Evolutionary conservation across 2,888 invertebrate genomes (phyloP), one percentile per base, ranked within the genome.

Genomic region (Agapostemon virescens): DNA sequence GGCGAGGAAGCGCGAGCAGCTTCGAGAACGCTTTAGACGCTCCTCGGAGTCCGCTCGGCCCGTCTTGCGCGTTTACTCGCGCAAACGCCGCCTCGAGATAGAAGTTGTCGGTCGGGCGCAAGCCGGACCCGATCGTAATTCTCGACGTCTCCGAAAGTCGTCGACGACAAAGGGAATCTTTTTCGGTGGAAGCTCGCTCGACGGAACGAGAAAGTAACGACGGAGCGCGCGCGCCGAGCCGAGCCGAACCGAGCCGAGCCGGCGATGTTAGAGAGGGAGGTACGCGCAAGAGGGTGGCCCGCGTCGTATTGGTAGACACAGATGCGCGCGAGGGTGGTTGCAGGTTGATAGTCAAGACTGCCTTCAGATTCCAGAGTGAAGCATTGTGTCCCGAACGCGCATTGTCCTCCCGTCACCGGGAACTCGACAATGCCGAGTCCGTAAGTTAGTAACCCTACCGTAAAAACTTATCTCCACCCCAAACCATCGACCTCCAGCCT

Each of bases 321-420:
- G 79, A 80, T 72, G 79, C 45, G 61, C 52, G 69, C 26, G 81
- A 82, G 84, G 83, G 84, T 84, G 85, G 81, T 77, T 84, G 87
- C 86, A 86, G 86, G 87, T 88, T 85, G 87, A 85, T 84, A 87
- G 89, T 86, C 86, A 85, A 86, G 86, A 85, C 88, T 88, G 87
- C 87, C 86, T 89, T 88, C 88, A 86, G 87, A 90, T 88, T 89
- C 86, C 90, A 87, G 87, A 88, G 88, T 87, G 88, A 90, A 88
- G 90, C 90, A 90, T 90, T 90, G 90, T 91, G 88, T 88, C 86
- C 89, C 88, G 88, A 88, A 85, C 86, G 87, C 86, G 90, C 90
- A 91, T 91, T 91, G 91, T 91, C 90, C 90, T 89, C 90, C 82
- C 89, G 90, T 90, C 89, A 89, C 86, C 88, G 88, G 85, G 83